Evolutionary conservation across 2,113 vertebrate genomes (phyloP).

Genomic region (Albula glossodonta): DNA sequence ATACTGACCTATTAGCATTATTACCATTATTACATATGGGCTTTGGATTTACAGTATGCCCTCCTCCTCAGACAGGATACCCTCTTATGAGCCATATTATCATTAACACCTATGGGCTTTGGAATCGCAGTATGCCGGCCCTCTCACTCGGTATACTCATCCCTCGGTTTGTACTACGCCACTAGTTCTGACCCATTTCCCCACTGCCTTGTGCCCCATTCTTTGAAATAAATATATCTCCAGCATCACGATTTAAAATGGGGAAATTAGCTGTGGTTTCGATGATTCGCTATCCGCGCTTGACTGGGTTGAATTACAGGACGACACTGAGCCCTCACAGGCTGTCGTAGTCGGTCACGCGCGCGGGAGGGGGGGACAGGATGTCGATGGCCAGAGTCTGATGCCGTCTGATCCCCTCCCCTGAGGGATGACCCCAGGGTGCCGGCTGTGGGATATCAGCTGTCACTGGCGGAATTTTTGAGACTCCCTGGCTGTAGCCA

Average conservation of each 20-base stretch:
- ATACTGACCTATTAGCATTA: too few species aligned
- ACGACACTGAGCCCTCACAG: not conserved
- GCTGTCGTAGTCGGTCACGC: not conserved
- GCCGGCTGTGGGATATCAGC: not conserved
- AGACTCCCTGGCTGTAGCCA: not conserved
- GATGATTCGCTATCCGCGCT: not conserved
- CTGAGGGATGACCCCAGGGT: not conserved
- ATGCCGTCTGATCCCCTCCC: not conserved
- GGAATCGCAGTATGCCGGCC: too few species aligned
- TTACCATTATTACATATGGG: too few species aligned
- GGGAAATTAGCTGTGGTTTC: not conserved
- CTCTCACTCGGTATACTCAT: too few species aligned
- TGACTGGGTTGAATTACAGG: not conserved
- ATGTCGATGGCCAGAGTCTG: not conserved
- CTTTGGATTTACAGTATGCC: too few species aligned
- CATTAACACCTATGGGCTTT: too few species aligned
- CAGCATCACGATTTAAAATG: not conserved
- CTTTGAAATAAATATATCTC: too few species aligned
- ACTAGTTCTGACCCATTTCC: too few species aligned
- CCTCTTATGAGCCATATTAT: too few species aligned
- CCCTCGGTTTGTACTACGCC: too few species aligned
- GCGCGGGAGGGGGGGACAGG: not conserved
- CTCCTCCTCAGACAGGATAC: too few species aligned
- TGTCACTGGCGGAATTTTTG: not conserved
- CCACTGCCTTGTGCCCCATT: too few species aligned